Base-by-base conservation (phyloP, 2,888 invertebrate species). In the Pollenia labialis region DNA sequence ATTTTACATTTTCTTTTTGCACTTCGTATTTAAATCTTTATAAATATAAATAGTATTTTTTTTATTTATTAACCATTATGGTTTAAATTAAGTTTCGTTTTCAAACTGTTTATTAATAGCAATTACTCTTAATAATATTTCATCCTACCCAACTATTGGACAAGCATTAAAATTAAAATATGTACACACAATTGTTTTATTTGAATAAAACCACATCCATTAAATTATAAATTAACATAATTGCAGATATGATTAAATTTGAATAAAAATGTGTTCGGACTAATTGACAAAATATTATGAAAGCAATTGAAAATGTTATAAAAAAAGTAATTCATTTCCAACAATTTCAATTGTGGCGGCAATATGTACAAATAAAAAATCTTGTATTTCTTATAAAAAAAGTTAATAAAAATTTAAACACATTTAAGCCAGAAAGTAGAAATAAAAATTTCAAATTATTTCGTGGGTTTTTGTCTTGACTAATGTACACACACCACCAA, bases 201-300 rank as follows among this genome's bases (percentile, higher is more conserved):
- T 68, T 42, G 16, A 7, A 46, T 16, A 69, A 68, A 69, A 42
- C 23, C 58, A 69, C 40, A 50, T 40, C 11, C 48, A 81, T 64
- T 46, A 72, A 48, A 44, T 66, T 52, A 79, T 68, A 60, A 58
- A 79, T 71, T 11, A 75, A 42, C 80, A 42, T 69, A 75, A 75
- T 80, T 75, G 71, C 56, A 32, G 48, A 69, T 48, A 71, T 76
- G 64, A 75, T 85, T 71, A 81, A 84, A 69, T 46, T 46, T 46
- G 16, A 64, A 71, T 48, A 69, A 54, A 69, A 72, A 32, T 46
- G n/a, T 48, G 32, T 40, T 23, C 11, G 40, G 11, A 64, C 18
- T 81, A 81, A 71, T 81, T 66, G 71, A 66, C 76, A 85, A 85
- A 85, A 76, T 44, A 81, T 76, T 81, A 56, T 58, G 50, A 23